Percentiles rank a stretch among this genome's conserved stretches.
phyloP scores from a whole-genome alignment of 2,113 vertebrate species.

The Prolemur simus region DNA sequence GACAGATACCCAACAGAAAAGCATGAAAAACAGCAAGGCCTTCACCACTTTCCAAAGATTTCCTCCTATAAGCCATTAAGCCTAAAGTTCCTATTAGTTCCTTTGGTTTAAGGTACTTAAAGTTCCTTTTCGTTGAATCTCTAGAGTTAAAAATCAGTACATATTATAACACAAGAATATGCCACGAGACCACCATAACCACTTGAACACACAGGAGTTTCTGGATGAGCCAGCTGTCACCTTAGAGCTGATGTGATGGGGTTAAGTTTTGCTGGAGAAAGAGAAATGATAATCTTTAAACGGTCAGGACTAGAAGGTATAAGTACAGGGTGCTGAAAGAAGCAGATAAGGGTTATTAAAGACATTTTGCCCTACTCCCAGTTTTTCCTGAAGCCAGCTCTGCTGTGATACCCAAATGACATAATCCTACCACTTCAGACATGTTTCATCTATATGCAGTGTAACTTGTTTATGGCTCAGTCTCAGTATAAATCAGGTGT shows the following conservation, averaged over 20 bases:
- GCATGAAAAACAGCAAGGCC: neutral
- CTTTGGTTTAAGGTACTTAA: neutral
- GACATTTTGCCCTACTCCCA: neutral
- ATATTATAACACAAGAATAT: neutral
- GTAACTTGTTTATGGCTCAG: neutral
- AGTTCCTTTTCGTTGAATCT: neutral
- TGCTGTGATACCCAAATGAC: neutral
- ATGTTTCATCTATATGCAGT: neutral
- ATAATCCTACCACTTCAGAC: constrained; percentile 10
- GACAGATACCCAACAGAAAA: neutral
- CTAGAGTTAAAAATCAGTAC: neutral
- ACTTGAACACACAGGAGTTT: neutral
- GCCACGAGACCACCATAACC: neutral
- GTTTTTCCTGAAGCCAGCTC: constrained; percentile 22
- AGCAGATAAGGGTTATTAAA: neutral
- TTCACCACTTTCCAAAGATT: neutral
- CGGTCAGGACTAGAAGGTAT: neutral
- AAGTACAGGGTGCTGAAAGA: neutral
- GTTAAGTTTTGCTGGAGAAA: neutral
- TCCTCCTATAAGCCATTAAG: neutral
- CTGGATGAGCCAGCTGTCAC: neutral
- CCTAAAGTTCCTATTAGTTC: neutral
- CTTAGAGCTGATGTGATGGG: neutral
- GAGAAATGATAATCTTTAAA: neutral
- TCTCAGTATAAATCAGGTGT: neutral